Percentiles rank a stretch among this genome's conserved stretches.
Evolutionary conservation across 2,797 vertebrate genomes (phyloP).

Genomic region (Sylvilagus floridanus): DNA sequence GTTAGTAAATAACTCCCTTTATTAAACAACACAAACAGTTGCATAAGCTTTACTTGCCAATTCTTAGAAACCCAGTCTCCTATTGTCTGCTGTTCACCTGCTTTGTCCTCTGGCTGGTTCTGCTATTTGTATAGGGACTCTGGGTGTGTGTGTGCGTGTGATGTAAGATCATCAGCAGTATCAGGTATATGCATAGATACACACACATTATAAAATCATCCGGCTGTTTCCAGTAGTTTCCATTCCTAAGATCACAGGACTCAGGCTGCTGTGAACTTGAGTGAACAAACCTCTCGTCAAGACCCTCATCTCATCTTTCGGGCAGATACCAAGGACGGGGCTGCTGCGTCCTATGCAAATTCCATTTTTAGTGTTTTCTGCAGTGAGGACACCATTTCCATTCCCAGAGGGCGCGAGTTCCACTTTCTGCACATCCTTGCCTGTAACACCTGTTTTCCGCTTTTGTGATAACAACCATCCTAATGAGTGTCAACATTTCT

Average conservation of each 20-base stretch:
- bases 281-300: background rate
- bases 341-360: background rate
- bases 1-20: background rate
- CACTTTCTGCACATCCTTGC: background rate
- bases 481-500: background rate
- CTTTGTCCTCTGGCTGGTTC: background rate
- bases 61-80: background rate
- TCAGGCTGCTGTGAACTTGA: background rate
- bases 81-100: background rate
- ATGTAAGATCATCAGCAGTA: background rate
- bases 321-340: background rate
- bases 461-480: background rate
- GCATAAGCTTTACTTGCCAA: background rate
- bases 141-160: fast-evolving
- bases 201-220: background rate
- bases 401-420: background rate
- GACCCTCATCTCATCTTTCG: background rate
- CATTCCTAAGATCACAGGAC: background rate
- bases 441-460: background rate
- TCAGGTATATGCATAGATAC: background rate
- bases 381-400: background rate
- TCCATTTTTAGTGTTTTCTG: background rate
- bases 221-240: background rate
- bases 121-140: too few relatives aligned
- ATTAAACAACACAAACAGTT: constrained; percentile 25